Evolutionary conservation across 1,140 invertebrate species (phyloP).

Genomic region (Panulirus ornatus): DNA sequence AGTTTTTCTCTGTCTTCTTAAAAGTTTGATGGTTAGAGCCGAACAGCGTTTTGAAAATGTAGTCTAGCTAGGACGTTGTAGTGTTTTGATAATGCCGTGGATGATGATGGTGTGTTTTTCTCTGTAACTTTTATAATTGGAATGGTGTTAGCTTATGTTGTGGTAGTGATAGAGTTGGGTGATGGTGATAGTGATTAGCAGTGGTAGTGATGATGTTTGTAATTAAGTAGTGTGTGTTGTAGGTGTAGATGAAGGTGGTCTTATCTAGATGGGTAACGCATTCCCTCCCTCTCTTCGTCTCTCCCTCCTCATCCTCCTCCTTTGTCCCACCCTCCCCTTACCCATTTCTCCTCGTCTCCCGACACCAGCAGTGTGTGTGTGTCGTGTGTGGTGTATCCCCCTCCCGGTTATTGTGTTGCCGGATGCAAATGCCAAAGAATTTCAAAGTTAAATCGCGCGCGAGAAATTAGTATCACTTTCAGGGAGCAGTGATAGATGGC

Average conservation of each 20-base stretch:
- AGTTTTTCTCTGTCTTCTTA: no score
- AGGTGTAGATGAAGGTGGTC: neutral
- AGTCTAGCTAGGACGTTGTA: no score
- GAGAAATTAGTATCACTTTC: conserved; percentile 38
- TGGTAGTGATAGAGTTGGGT: no score
- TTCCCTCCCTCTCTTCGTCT: neutral
- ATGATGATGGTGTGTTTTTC: no score
- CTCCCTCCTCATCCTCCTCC: neutral
- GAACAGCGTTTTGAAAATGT: no score
- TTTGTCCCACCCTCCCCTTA: neutral
- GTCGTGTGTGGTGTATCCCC: conserved; percentile 12
- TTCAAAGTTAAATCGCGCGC: conserved; percentile 35
- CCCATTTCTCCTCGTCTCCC: neutral
- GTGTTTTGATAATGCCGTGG: no score
- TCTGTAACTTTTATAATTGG: no score
- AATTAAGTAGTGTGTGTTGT: neutral
- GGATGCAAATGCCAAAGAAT: conserved; percentile 5
- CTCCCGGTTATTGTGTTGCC: conserved; percentile 24
- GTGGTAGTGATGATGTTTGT: neutral
- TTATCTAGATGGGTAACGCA: neutral
- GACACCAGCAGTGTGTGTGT: no score
- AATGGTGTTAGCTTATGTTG: no score
- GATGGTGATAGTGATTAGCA: no score
- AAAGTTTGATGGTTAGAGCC: no score
- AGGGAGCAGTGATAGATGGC: conserved; percentile 16